Base-by-base conservation (phyloP, 2,888 invertebrate species). In the Stomorhina lunata region DNA sequence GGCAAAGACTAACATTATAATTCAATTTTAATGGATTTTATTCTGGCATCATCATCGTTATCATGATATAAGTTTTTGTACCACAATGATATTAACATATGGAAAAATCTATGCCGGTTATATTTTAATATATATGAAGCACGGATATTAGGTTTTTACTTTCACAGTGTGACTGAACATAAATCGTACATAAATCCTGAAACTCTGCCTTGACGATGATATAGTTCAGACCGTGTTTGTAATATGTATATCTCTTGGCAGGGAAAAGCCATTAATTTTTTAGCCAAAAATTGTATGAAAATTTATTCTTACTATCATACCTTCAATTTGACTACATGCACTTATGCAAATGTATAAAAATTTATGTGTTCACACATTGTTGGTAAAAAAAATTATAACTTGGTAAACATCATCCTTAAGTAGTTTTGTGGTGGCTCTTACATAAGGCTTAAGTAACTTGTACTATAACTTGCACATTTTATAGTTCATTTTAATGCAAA, bases 391-490 rank as follows among this genome's bases (percentile, higher is more conserved):
- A 17, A 17, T 4, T 5, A 43, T 43, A 43, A 17, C 2, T n/a
- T 12, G 37, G n/a, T 4, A n/a, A 12, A n/a, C 4, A 3, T 12
- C 9, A 12, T 27, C 9, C 22, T 17, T 37, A 53, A 68, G 37
- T 53, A 27, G 10, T 37, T 68, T 37, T 37, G 37, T 68, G 34
- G 68, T 68, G 37, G 5, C 37, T 37, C 66, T 53, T 68, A 10
- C 9, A 68, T 12, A 59, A 59, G 22, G 27, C 37, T 53, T 17
- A 50, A 37, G 34, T 37, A 40, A 68, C 50, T 66, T 50, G 50
- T 50, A 12, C 32, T 22, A 10, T 66, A 63, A 25, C 59, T 37
- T 9, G 37, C 59, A 25, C 37, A 37, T 34, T 22, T n/a, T 50
- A 50, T 25, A 12, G 12, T 22, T 12, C 7, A 37, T 22, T 37